Evolutionary conservation across 2,888 invertebrate species (phyloP).

Genomic region (Mythimna loreyi): DNA sequence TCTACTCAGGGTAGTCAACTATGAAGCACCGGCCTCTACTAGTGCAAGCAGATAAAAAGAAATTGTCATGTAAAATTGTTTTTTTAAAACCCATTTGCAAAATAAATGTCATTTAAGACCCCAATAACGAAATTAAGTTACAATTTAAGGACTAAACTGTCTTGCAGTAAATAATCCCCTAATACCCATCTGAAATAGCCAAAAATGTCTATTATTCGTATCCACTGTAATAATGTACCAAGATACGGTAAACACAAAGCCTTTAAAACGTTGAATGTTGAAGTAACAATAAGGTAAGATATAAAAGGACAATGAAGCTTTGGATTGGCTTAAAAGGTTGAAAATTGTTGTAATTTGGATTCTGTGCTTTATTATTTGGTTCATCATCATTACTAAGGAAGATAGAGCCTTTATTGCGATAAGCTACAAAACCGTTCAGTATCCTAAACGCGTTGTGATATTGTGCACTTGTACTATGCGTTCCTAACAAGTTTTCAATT

Average conservation of each 20-base stretch:
- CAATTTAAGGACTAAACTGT: no score
- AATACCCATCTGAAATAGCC: neutral
- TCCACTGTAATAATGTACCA: slow-evolving; percentile 13
- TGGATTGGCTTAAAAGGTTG: slow-evolving; percentile 22
- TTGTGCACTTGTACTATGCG: no score
- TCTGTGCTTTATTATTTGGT: slow-evolving; percentile 12
- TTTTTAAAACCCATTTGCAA: no score
- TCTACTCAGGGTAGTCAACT: no score
- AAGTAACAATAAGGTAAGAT: slow-evolving; percentile 35
- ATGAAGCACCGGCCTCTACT: no score
- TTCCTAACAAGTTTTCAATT: no score
- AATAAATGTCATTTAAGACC: no score
- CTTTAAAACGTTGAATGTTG: slow-evolving; percentile 8
- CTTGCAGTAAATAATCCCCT: neutral
- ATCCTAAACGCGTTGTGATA: no score
- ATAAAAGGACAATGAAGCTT: slow-evolving; percentile 35
- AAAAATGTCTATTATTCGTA: neutral
- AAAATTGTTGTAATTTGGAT: neutral
- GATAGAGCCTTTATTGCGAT: neutral
- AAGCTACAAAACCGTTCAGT: no score
- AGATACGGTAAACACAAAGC: slow-evolving; percentile 17
- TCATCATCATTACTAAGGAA: slow-evolving; percentile 2
- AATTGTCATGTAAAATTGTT: no score
- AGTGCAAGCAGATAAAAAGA: no score
- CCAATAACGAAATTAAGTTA: no score